Percentiles rank a stretch among this genome's conserved stretches.
phyloP scores from a whole-genome alignment of 2,797 vertebrate species.

The Parauchenoglanis ngamensis region DNA sequence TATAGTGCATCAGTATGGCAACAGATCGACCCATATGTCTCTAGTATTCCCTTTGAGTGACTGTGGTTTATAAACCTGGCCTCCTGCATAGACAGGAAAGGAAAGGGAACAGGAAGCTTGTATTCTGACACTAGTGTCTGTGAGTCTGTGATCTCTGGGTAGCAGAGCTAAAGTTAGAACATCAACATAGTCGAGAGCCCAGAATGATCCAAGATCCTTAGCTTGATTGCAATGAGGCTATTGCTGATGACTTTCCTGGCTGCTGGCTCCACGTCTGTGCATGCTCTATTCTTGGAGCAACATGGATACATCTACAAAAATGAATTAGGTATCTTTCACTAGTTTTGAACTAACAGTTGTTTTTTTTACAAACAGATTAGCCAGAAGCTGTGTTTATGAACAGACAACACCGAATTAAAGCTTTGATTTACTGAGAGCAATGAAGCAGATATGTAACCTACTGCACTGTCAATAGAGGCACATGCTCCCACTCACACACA shows the following conservation, averaged over 20 bases:
- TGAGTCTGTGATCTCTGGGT: conserved; percentile 23
- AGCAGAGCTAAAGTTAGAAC: conserved; percentile 47
- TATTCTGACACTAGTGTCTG: conserved; percentile 29
- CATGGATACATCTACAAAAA: conserved; percentile 13
- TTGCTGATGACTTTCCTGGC: conserved; percentile 30
- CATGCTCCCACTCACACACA: conserved; percentile 2
- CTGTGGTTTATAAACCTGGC: conserved; percentile 9
- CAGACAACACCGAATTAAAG: background rate
- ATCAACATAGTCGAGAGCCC: conserved; percentile 29
- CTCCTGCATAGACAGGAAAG: background rate
- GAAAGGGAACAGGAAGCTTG: conserved; percentile 37
- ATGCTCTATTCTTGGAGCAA: conserved; percentile 36
- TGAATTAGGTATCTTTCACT: background rate
- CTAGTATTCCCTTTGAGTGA: background rate
- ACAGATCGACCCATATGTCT: background rate
- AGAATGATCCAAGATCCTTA: conserved; percentile 28
- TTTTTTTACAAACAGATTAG: background rate
- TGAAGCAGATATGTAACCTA: conserved; percentile 2
- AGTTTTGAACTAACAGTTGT: background rate
- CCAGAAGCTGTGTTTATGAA: background rate
- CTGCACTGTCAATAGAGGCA: background rate
- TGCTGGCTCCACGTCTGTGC: conserved; percentile 34
- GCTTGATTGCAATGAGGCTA: conserved; percentile 25
- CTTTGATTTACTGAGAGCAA: background rate
- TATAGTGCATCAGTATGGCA: background rate